Evolutionary conservation across 2,797 vertebrate species (phyloP).

Genomic region (Poliocrania exsul): DNA sequence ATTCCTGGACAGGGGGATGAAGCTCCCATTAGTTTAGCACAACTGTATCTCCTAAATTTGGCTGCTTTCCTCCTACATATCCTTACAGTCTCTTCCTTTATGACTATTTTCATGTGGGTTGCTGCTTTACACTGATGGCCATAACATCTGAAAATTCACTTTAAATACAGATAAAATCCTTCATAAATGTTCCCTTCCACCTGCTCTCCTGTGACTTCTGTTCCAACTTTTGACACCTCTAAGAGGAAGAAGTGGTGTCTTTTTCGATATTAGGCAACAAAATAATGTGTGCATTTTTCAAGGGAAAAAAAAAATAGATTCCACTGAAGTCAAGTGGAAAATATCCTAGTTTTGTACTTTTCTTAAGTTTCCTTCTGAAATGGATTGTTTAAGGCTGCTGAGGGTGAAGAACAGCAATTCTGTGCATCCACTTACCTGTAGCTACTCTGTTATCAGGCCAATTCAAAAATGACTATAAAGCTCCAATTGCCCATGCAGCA

Average conservation of each 20-base stretch:
- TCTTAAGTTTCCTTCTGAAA: not conserved
- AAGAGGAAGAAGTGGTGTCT: not conserved
- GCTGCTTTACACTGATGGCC: not conserved
- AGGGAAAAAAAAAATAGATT: not conserved
- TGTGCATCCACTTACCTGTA: not conserved
- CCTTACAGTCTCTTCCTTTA: not conserved
- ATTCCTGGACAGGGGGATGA: not conserved
- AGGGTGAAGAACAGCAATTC: not conserved
- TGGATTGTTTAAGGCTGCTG: rapidly evolving
- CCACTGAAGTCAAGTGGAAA: not conserved
- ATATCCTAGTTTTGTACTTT: not conserved
- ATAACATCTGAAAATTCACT: not conserved
- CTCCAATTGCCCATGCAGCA: not conserved
- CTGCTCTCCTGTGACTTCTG: not conserved
- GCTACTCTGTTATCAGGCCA: not conserved
- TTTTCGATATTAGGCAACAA: not conserved
- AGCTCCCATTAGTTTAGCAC: not conserved
- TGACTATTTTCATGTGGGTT: not conserved
- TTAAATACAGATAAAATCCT: not conserved
- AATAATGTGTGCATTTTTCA: not conserved
- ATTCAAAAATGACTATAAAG: not conserved
- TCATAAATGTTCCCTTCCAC: rapidly evolving
- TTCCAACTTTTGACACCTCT: not conserved
- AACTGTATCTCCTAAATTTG: not conserved
- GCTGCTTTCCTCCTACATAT: not conserved